Percentiles rank a stretch among this genome's conserved stretches.
Conservation (phyloP, 2,888 invertebrate genomes). For the Agrotis segetum region DNA sequence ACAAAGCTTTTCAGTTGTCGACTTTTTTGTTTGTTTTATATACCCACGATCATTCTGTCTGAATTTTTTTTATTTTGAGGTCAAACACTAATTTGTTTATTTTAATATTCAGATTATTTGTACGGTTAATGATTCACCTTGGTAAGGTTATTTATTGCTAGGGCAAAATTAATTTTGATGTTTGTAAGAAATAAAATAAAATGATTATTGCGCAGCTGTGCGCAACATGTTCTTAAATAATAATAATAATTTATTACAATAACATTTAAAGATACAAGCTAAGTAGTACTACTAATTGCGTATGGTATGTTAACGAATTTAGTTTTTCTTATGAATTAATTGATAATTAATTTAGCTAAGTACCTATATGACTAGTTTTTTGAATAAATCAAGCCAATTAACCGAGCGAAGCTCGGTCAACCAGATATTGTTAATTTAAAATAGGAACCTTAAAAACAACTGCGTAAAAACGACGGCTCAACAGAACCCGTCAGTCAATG, state of each 20-base stretch:
- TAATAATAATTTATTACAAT: background rate
- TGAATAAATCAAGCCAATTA: slow-evolving; percentile 4
- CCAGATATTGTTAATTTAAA: too few relatives aligned
- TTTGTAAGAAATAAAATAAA: background rate
- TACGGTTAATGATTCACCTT: slow-evolving; percentile 11
- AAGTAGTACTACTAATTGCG: slow-evolving; percentile 2
- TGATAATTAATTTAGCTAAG: background rate
- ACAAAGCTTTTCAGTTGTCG: background rate
- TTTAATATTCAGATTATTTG: slow-evolving; percentile 16
- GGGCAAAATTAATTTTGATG: background rate
- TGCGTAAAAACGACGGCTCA: background rate
- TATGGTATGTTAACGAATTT: background rate
- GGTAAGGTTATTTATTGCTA: slow-evolving; percentile 9
- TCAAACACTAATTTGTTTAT: background rate
- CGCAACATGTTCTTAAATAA: background rate
- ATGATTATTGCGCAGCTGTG: background rate
- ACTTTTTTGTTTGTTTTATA: slow-evolving; percentile 11
- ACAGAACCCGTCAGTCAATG: slow-evolving; percentile 20
- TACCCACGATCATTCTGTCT: slow-evolving; percentile 6
- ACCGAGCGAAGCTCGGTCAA: too few relatives aligned
- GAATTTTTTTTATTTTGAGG: background rate
- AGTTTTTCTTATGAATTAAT: background rate
- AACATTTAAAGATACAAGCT: background rate
- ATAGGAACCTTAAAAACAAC: background rate
- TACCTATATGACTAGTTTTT: background rate